phyloP scores from a whole-genome alignment of 1,140 invertebrate genomes.

The Ips nitidus region DNA sequence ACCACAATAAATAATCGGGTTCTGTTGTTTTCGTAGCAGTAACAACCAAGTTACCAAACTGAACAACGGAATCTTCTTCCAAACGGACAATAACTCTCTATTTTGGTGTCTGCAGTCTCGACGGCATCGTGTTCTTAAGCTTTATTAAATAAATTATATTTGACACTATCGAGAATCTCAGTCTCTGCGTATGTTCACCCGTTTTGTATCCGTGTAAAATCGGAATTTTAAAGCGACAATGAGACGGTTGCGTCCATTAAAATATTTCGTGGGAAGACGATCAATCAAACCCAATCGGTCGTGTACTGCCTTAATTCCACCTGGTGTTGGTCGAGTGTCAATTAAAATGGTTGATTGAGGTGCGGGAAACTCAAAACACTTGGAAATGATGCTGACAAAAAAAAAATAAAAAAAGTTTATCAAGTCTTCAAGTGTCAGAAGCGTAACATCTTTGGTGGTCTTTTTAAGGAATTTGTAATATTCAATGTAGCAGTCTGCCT shows the following conservation, averaged over 20 bases:
- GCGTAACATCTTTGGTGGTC: too few species aligned
- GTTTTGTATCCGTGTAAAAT: constrained; percentile 14
- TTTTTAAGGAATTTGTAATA: too few species aligned
- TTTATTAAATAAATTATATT: constrained; percentile 11
- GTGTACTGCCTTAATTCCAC: neutral
- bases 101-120: neutral
- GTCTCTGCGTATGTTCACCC: constrained; percentile 3
- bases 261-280: neutral
- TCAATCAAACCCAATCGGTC: neutral
- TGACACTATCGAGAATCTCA: constrained; percentile 5
- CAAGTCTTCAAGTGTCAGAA: too few species aligned
- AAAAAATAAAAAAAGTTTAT: too few species aligned
- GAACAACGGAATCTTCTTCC: neutral
- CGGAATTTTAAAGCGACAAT: constrained; percentile 10
- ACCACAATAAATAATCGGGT: constrained; percentile 6
- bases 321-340: neutral
- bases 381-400: too few species aligned
- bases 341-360: neutral
- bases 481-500: too few species aligned
- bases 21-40: neutral
- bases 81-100: neutral
- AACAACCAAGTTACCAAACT: neutral
- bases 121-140: neutral
- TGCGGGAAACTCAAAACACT: too few species aligned
- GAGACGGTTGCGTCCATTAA: neutral